phyloP scores from a whole-genome alignment of 2,888 invertebrate species.

The Rotaria socialis region DNA sequence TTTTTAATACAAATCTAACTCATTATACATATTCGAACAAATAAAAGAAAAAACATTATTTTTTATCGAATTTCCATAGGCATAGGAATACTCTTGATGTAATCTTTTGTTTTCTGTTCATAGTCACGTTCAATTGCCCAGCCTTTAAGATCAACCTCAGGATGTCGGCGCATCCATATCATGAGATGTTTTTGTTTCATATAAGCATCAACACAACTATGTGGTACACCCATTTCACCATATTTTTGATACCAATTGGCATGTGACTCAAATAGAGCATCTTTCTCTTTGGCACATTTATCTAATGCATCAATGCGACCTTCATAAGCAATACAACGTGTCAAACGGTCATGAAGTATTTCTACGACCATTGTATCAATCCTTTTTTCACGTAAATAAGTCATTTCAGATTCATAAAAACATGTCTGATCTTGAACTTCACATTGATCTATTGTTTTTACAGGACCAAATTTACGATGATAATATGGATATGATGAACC shows the following conservation, averaged over 20 bases:
- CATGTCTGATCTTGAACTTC: slow-evolving; percentile 79
- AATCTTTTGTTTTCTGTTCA: neutral
- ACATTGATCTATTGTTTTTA: slow-evolving; percentile 91
- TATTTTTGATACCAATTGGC: slow-evolving; percentile 56
- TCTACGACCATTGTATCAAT: slow-evolving; percentile 19
- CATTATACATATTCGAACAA: neutral
- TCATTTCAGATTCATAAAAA: slow-evolving; percentile 78
- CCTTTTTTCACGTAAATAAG: neutral
- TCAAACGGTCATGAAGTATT: neutral
- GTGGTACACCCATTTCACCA: slow-evolving; percentile 77
- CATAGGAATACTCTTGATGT: neutral
- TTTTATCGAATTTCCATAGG: slow-evolving; percentile 5
- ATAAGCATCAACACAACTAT: slow-evolving; percentile 70
- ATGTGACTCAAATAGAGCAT: slow-evolving; percentile 66
- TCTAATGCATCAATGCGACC: slow-evolving; percentile 69
- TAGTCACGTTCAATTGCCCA: neutral
- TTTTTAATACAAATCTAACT: neutral
- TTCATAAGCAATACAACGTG: slow-evolving; percentile 17
- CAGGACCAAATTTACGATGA: slow-evolving; percentile 79
- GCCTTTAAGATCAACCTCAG: slow-evolving; percentile 42
- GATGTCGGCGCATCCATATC: slow-evolving; percentile 83
- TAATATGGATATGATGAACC: slow-evolving; percentile 68
- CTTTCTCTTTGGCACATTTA: slow-evolving; percentile 71
- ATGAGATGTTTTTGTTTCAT: slow-evolving; percentile 98
- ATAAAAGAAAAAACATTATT: neutral